Conservation (phyloP, 2,888 invertebrate genomes). For the Anoncus sp. region DNA sequence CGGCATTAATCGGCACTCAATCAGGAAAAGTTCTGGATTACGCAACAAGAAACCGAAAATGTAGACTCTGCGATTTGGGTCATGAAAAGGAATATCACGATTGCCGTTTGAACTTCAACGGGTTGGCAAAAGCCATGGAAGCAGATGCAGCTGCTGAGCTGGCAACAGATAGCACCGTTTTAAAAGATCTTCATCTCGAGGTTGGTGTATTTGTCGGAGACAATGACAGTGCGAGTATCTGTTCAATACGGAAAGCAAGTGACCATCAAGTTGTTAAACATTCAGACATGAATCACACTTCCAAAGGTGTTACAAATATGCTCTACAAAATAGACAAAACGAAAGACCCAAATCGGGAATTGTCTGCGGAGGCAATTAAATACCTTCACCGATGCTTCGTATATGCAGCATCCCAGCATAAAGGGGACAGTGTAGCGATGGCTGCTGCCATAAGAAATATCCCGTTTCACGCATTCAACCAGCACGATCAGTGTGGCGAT, state of each 20-base stretch:
- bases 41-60: constrained; percentile 50
- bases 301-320: constrained; percentile 50
- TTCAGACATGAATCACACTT: constrained; percentile 60
- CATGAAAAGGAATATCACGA: constrained; percentile 52
- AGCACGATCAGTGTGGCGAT: constrained; percentile 48
- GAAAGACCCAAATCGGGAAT: constrained; percentile 56
- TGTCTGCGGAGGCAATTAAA: constrained; percentile 54
- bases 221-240: constrained; percentile 52
- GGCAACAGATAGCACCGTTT: neutral
- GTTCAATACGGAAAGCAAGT: constrained; percentile 38
- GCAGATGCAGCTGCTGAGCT: constrained; percentile 38
- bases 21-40: constrained; percentile 49
- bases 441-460: constrained; percentile 53
- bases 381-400: constrained; percentile 60
- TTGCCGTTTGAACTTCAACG: constrained; percentile 60
- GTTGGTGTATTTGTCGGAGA: no score
- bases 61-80: constrained; percentile 45
- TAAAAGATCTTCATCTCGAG: no score
- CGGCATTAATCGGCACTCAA: constrained; percentile 42
- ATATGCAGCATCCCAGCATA: constrained; percentile 55
- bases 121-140: constrained; percentile 50
- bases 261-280: constrained; percentile 55
- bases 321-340: constrained; percentile 60
- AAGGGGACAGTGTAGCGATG: constrained; percentile 28
- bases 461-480: constrained; percentile 53